Evolutionary conservation across 2,888 invertebrate species (phyloP).

Genomic region (Leptopilina drosophilae): DNA sequence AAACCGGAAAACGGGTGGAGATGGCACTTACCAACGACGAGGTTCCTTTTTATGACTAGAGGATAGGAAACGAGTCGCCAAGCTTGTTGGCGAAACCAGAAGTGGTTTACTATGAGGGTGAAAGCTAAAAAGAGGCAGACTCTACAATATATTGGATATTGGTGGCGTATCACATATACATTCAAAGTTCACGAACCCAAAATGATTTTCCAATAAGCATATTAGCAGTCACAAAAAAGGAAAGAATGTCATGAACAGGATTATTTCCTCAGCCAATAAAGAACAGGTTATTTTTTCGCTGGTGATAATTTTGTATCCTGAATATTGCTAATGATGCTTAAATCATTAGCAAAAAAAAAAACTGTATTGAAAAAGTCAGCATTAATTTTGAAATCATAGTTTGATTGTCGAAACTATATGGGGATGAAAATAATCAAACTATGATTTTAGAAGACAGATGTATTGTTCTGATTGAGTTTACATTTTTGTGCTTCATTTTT

Average conservation of each 20-base stretch:
- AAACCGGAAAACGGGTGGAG: conserved; percentile 48
- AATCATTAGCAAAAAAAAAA: not conserved
- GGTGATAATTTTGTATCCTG: not conserved
- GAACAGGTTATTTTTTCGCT: conserved; percentile 20
- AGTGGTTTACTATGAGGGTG: conserved; percentile 28
- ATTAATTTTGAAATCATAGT: no score
- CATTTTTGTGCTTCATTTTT: no score
- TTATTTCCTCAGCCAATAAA: conserved; percentile 23
- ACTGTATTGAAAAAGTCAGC: no score
- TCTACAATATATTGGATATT: conserved; percentile 56
- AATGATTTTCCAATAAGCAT: conserved; percentile 67
- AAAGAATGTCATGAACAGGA: conserved; percentile 25
- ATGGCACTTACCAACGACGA: conserved; percentile 46
- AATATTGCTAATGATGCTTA: not conserved
- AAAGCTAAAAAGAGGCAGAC: conserved; percentile 29
- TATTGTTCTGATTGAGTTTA: no score
- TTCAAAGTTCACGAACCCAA: conserved; percentile 52
- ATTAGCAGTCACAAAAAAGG: conserved; percentile 42
- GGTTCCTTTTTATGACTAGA: conserved; percentile 34
- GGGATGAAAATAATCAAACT: no score
- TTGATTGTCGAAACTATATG: no score
- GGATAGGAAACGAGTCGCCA: conserved; percentile 25
- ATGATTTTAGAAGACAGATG: no score
- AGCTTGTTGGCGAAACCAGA: conserved; percentile 25
- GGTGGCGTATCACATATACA: conserved; percentile 54